Evolutionary conservation across 2,113 vertebrate genomes (phyloP).

Genomic region (Oceanodroma tethys): DNA sequence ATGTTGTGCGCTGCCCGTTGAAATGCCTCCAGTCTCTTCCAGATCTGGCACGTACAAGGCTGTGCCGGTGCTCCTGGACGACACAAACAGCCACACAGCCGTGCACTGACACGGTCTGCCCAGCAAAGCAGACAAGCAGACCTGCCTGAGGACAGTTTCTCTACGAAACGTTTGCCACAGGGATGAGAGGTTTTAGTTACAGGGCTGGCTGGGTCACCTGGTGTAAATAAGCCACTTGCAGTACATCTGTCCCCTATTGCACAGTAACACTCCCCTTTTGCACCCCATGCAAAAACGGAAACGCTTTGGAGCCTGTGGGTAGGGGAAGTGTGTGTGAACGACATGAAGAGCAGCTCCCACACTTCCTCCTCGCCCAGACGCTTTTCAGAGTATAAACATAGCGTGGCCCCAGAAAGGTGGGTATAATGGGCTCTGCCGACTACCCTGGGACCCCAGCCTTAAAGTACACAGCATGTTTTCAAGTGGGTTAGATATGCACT

Average conservation of each 20-base stretch:
- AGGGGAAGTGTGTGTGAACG: fast-evolving
- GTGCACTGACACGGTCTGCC: fast-evolving
- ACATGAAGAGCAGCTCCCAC: not conserved
- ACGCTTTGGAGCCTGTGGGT: fast-evolving
- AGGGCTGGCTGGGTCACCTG: not conserved
- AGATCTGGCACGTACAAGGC: not conserved
- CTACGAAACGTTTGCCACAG: fast-evolving
- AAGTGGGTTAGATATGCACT: fast-evolving
- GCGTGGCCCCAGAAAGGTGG: not conserved
- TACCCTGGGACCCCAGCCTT: not conserved
- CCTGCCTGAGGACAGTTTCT: not conserved
- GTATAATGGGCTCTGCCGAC: not conserved
- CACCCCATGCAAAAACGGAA: not conserved
- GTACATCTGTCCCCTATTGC: fast-evolving
- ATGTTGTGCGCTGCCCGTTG: fast-evolving
- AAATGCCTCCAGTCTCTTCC: not conserved
- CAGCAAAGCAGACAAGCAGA: not conserved
- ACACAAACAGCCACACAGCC: not conserved
- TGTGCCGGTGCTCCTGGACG: fast-evolving
- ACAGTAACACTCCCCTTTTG: fast-evolving
- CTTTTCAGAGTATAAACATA: fast-evolving
- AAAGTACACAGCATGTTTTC: too few species aligned
- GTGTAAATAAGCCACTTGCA: fast-evolving
- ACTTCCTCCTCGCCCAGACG: not conserved
- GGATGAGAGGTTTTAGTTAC: not conserved